Base-by-base conservation (phyloP, 2,113 vertebrate species). In the Patagioenas fasciata region DNA sequence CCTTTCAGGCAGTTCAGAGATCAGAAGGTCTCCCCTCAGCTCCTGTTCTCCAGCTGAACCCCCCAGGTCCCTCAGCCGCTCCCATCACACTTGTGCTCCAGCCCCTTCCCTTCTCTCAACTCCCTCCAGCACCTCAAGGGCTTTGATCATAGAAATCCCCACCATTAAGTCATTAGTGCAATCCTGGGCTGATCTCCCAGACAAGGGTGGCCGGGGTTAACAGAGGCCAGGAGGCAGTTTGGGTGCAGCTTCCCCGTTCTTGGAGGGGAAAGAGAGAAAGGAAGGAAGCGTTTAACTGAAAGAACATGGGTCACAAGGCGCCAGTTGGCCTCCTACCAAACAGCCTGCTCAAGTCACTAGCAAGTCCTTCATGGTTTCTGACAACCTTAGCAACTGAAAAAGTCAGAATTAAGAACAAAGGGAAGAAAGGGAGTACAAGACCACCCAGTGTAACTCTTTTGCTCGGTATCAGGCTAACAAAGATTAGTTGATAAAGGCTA, bases 321-420 rank as follows among this genome's bases (percentile, higher is more conserved):
- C 71, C 88, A 88, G 88, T 5, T 91, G 96, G 90, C 90, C 71
- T 48, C 71, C 6, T 4, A 15, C 50, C 94, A 96, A 91, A 80
- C 1, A 14, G 51, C 54, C 85, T 44, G 85, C 85, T 82, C 2
- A 1, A 31, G 25, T 90, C 91, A 80, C 83, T 73, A 92, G 77
- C 51, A 42, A 36, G 48, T 15, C 66, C 81, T 69, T 23, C 91
- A 0, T 85, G 23, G 53, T 31, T 53, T 42, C 79, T 77, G 88
- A n/a, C 38, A n/a, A 51, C n/a, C 36, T 29, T 20, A 21, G 56
- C 48, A 40, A 8, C 31, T 12, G 20, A 56, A 61, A 21, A 48
- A 74, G 34, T 32, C 57, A 44, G 69, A 78, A 91, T 79, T 79
- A 85, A 84, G 29, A 79, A 18, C 42, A 51, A 77, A 72, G 47